Evolutionary conservation across 2,888 invertebrate species (phyloP), one percentile per base, ranked within the genome.

Genomic region (Chironomus riparius): DNA sequence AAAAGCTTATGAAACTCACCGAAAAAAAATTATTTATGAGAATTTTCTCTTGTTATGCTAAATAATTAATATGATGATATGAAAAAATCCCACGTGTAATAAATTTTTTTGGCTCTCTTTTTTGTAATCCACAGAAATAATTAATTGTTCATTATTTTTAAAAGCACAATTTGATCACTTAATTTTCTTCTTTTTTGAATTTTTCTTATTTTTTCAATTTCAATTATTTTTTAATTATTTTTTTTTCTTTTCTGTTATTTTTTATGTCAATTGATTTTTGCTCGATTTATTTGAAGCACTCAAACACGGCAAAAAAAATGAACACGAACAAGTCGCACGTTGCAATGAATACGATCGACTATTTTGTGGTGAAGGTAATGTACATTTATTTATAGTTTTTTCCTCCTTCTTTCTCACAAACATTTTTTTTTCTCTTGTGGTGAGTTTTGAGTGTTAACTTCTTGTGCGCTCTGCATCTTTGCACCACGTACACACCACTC

Each of bases 351-450:
- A 61, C 24, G 72, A 72, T 28, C 61, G 61, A 72, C 72, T 72
- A 72, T 12, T 56, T 72, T 72, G 72, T 62, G n/a, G 62, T 62
- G 38, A 28, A 38, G 72, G 24, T 56, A 61, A 62, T 15, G 38
- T 61, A 62, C 72, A 72, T 72, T 72, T 72, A 72, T 72, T 62
- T 72, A 72, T 72, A 72, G 72, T 18, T 62, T 56, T 72, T 38
- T 62, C 22, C 21, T 47, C 21, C n/a, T 50, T 62, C 72, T 62
- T 50, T 24, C 38, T 38, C 38, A 38, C 38, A 38, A 38, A 10
- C 38, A 38, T 38, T 38, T 38, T 38, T 65, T 28, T 15, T n/a
- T 28, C 65, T 65, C 65, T 65, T 21, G 10, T 38, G 38, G 38
- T 38, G 38, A 38, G 65, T 65, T 18, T 18, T 56, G n/a, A 56